phyloP scores from a whole-genome alignment of 2,113 vertebrate genomes.

The Xiphorhynchus elegans region DNA sequence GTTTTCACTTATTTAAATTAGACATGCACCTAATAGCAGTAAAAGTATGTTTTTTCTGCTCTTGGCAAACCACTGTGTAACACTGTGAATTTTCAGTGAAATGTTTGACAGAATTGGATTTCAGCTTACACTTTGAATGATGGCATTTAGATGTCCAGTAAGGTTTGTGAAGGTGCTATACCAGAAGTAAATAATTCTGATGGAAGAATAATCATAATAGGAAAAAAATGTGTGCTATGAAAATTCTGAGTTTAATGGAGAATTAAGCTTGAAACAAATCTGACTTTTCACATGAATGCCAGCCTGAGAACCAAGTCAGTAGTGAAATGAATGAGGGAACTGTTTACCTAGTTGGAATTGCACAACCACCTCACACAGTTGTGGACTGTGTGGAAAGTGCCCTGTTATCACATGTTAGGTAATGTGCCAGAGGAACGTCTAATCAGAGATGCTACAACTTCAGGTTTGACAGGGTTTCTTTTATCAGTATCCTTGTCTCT shows the following conservation, averaged over 20 bases:
- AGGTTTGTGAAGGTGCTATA: background rate
- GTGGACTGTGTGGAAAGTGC: background rate
- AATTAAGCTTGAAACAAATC: background rate
- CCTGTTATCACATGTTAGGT: background rate
- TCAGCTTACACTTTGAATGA: background rate
- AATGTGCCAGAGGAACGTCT: background rate
- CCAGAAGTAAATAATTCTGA: background rate
- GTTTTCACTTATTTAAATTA: background rate
- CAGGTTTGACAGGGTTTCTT: background rate
- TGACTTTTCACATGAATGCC: background rate
- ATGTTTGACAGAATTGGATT: background rate
- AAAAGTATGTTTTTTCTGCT: background rate
- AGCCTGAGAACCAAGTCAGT: rapidly evolving
- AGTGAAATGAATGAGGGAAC: background rate
- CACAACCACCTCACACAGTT: background rate
- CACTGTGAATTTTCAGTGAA: background rate
- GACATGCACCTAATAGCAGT: background rate
- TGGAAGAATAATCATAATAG: background rate
- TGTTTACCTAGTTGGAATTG: background rate
- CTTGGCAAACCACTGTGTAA: background rate
- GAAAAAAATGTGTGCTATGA: background rate
- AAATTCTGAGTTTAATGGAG: background rate
- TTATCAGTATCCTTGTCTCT: background rate
- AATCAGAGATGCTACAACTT: background rate
- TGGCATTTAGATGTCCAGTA: background rate